These are phyloP conservation scores for Coracias cyanogaster DNA, from an alignment of 2,797 vertebrate genomes.

Conservation along the genomic window DNA sequence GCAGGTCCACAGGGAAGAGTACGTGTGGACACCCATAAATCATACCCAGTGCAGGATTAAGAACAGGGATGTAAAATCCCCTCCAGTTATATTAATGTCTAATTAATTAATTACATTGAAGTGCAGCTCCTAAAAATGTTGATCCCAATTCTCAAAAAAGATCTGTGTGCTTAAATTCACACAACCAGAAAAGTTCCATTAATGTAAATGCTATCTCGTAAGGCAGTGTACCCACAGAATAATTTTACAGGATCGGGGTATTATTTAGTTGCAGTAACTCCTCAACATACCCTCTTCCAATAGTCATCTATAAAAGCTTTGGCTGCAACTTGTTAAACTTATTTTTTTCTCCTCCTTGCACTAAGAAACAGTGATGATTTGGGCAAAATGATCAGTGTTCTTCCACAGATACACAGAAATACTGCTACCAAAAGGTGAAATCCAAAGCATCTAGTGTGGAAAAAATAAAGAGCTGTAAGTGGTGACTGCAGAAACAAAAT, in stretches of 20 bases:
- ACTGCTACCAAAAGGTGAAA: not conserved
- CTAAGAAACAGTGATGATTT: not conserved
- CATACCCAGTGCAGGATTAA: no score
- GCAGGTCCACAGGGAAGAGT: not conserved
- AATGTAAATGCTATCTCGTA: not conserved
- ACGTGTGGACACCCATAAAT: rapidly evolving
- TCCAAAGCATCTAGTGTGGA: not conserved
- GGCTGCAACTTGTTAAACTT: not conserved
- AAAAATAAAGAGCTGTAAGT: not conserved
- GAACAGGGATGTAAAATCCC: not conserved
- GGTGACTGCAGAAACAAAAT: not conserved
- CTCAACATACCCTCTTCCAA: not conserved
- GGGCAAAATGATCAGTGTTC: not conserved
- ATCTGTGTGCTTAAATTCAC: not conserved
- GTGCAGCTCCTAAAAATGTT: not conserved
- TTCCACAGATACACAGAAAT: not conserved
- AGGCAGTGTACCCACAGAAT: not conserved
- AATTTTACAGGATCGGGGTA: not conserved
- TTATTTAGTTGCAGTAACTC: not conserved
- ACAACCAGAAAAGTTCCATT: not conserved
- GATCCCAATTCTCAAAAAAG: not conserved
- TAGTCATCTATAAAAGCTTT: not conserved
- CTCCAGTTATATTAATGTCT: not conserved
- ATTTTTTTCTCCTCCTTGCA: not conserved
- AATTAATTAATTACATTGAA: rapidly evolving